Conservation (phyloP, 2,888 invertebrate genomes). For the Lasioglossum figueresi region DNA sequence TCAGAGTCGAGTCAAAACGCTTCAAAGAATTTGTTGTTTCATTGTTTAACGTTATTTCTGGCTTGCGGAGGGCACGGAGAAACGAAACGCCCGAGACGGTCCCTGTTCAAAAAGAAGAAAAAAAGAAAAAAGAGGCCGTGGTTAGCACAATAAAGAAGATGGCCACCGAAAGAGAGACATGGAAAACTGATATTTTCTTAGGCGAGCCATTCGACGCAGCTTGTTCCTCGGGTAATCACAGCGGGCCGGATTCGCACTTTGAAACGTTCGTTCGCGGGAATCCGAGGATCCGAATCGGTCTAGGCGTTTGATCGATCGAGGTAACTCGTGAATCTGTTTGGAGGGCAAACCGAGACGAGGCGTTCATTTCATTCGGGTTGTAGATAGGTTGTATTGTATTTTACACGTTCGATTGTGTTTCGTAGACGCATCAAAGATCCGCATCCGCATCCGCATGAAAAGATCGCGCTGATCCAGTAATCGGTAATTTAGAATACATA, state of each 20-base stretch:
- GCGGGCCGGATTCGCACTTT: neutral
- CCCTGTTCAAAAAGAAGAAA: neutral
- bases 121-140: neutral
- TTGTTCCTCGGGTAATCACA: constrained; percentile 26
- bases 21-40: constrained; percentile 6
- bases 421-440: neutral
- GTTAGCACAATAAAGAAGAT: neutral
- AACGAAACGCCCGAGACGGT: neutral
- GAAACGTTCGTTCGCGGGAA: neutral
- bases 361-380: constrained; percentile 1
- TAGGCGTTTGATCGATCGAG: neutral
- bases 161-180: neutral
- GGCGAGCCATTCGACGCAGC: neutral
- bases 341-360: neutral
- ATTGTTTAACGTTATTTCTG: constrained; percentile 1
- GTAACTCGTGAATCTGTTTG: no score
- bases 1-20: neutral
- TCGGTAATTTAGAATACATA: constrained; percentile 50
- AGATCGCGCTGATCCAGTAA: neutral
- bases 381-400: neutral
- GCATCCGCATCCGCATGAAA: constrained; percentile 5
- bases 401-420: neutral
- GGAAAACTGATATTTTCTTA: constrained; percentile 26
- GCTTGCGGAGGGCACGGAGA: neutral
- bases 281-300: neutral